Percentiles rank a stretch among this genome's conserved stretches.
Evolutionary conservation across 2,113 vertebrate genomes (phyloP).

Genomic region (Tylochromis polylepis): DNA sequence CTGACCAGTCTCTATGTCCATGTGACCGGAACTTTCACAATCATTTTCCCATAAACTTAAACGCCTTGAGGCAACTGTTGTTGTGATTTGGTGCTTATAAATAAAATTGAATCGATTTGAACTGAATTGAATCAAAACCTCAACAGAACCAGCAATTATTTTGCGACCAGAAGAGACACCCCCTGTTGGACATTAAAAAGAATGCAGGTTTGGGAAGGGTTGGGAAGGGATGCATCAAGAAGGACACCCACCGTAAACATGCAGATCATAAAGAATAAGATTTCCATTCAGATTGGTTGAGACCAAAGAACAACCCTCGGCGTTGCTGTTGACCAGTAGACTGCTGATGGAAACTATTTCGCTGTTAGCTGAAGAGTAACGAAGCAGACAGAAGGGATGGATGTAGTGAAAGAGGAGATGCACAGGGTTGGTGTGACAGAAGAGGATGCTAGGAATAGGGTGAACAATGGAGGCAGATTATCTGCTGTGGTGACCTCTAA

Average conservation of each 20-base stretch:
- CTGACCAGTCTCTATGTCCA: neutral
- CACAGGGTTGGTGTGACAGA: neutral
- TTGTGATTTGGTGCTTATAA: neutral
- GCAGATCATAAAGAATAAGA: too few species aligned
- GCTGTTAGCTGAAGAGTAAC: neutral
- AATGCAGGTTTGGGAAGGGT: neutral
- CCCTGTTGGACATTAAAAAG: neutral
- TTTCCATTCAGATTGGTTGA: too few species aligned
- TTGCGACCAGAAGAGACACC: neutral
- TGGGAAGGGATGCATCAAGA: too few species aligned
- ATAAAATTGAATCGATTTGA: neutral
- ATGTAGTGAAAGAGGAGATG: neutral
- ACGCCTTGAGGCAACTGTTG: neutral
- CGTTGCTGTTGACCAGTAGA: too few species aligned
- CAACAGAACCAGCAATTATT: neutral
- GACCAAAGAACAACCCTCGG: too few species aligned
- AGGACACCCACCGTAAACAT: too few species aligned
- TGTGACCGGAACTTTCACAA: neutral
- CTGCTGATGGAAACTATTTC: neutral
- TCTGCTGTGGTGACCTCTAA: neutral
- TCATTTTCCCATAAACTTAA: neutral
- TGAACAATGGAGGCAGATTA: neutral
- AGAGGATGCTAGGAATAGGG: neutral
- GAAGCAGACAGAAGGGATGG: neutral
- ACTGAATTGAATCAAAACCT: neutral